Evolutionary conservation across 2,888 invertebrate species (phyloP).

Genomic region (Polietes domitor): DNA sequence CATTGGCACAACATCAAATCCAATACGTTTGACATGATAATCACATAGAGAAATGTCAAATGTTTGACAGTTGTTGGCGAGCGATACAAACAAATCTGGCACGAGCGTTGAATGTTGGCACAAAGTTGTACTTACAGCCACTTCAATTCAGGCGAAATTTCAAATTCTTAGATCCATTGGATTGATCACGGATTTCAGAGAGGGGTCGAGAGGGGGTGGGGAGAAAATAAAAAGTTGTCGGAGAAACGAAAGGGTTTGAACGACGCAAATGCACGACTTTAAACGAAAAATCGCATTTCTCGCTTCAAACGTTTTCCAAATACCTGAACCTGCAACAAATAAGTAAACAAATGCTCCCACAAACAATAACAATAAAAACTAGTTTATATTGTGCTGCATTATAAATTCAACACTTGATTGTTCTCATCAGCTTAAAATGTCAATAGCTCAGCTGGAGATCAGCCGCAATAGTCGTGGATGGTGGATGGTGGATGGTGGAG

Average conservation of each 20-base stretch:
- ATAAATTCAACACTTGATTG: constrained; percentile 53
- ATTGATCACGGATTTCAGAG: too few species aligned
- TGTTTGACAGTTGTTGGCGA: background rate
- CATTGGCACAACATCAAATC: background rate
- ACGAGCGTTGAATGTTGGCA: too few species aligned
- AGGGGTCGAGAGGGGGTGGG: too few species aligned
- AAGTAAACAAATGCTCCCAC: background rate
- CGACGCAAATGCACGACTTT: too few species aligned
- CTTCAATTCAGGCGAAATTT: too few species aligned
- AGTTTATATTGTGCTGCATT: constrained; percentile 16
- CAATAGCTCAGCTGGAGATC: constrained; percentile 58
- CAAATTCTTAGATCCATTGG: too few species aligned
- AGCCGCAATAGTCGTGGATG: background rate
- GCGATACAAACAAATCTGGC: background rate
- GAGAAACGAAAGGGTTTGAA: too few species aligned
- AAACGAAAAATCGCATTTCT: background rate
- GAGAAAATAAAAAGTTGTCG: too few species aligned
- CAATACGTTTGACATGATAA: constrained; percentile 20
- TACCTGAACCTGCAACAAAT: background rate
- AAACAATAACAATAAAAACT: background rate
- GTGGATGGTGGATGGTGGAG: background rate
- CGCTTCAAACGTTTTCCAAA: background rate
- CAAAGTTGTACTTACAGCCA: too few species aligned
- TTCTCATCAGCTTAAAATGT: constrained; percentile 33
- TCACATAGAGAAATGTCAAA: background rate